These are phyloP conservation scores for Apotomis capreana DNA, from an alignment of 2,888 invertebrate species.

Conservation along the genomic window DNA sequence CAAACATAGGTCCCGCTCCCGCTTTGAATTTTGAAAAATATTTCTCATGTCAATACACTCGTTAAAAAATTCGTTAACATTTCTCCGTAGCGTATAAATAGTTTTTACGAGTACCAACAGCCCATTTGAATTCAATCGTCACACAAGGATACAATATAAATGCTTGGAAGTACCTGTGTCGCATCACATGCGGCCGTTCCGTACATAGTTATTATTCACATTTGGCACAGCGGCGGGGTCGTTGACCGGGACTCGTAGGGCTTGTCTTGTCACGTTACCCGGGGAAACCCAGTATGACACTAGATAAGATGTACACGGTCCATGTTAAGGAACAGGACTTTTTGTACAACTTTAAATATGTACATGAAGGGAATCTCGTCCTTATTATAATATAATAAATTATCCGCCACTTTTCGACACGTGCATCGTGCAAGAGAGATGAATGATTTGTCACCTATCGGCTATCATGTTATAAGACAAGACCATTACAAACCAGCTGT, in stretches of 20 bases:
- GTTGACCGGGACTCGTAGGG: conserved; percentile 63
- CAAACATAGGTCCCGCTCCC: no score
- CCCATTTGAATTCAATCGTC: conserved; percentile 64
- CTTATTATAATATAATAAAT: no score
- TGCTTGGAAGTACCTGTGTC: conserved; percentile 45
- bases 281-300: conserved; percentile 49
- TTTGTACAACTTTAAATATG: neutral
- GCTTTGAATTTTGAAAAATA: neutral
- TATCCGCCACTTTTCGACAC: no score
- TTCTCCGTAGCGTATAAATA: conserved; percentile 37
- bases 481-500: no score
- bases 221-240: conserved; percentile 67
- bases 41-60: conserved; percentile 13
- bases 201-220: conserved; percentile 74
- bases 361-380: no score
- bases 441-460: no score
- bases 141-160: conserved; percentile 65
- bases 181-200: conserved; percentile 57
- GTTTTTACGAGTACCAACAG: conserved; percentile 43
- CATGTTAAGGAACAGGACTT: neutral
- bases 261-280: conserved; percentile 45
- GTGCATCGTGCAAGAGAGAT: no score
- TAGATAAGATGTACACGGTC: conserved; percentile 8
- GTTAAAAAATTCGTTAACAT: conserved; percentile 33
- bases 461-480: no score